Base-by-base conservation (phyloP, 2,113 vertebrate genomes). In the Chaetodon trifascialis region DNA sequence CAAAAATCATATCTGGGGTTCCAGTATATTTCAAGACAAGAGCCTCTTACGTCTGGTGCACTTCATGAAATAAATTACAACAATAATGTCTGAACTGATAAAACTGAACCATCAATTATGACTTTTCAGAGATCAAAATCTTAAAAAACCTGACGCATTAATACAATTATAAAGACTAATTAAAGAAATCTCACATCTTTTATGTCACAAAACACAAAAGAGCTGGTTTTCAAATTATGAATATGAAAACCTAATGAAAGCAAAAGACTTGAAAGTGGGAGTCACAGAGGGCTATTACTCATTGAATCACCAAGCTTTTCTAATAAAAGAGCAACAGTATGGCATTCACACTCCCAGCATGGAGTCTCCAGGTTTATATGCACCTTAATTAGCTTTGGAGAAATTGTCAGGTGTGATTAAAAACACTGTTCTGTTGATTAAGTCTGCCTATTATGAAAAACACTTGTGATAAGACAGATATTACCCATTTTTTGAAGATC, bases 351-450 rank as follows among this genome's bases (percentile, higher is more conserved):
- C 14, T 72, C 52, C 46, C 77, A 71, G 52, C 65, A 56, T 25
- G 36, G 17, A 40, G 17, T 75, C 19, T 52, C 1, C 0, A n/a
- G 44, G 58, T 66, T 82, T 30, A 66, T 21, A n/a, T 23, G 11
- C 58, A 65, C n/a, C 14, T 70, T 65, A 6, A 83, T 71, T 74
- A 65, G 60, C 68, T 77, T n/a, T 25, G 23, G 63, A 25, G 30
- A 83, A 70, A 76, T 21, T 17, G 34, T 73, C 16, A 52, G 21
- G 34, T 14, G 19, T 19, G 52, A 68, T 62, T 23, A 62, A 49
- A 59, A 51, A 47, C 42, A 46, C 5, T 15, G 9, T 19, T 62
- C 17, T 65, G 34, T 52, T 76, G 17, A 46, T 67, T 30, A 59
- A 47, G 30, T 19, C 5, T 34, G 11, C 4, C 54, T 47, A 3